Percentiles rank a stretch among this genome's conserved stretches.
These are phyloP conservation scores for Megamerina dolium DNA, from an alignment of 2,888 invertebrate species.

Conservation along the genomic window DNA sequence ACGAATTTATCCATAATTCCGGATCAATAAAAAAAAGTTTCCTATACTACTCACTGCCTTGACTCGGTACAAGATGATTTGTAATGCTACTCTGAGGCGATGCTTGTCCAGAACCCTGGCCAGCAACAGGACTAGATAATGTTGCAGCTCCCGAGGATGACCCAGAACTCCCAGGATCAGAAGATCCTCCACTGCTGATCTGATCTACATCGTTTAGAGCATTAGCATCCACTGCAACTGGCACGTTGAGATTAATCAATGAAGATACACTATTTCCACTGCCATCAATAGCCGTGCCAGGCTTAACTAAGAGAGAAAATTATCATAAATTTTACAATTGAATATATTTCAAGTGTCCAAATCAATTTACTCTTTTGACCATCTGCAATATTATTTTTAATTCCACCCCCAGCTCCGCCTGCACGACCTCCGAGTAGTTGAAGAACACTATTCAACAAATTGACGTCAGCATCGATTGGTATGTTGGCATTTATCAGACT, in stretches of 20 bases:
- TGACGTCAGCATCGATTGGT: slow-evolving; percentile 8
- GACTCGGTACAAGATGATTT: no score
- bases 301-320: not conserved
- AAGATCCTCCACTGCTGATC: no score
- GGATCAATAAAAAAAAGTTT: no score
- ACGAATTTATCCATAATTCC: no score
- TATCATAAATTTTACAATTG: not conserved
- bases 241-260: no score
- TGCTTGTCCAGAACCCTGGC: no score
- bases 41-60: no score
- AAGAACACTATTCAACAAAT: slow-evolving; percentile 9
- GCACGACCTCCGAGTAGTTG: not conserved
- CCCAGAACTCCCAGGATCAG: no score
- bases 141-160: no score
- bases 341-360: not conserved
- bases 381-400: not conserved
- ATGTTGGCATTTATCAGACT: slow-evolving; percentile 3
- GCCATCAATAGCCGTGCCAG: not conserved
- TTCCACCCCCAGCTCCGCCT: not conserved
- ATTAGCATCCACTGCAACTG: not conserved
- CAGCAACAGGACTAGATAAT: no score
- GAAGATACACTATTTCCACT: no score
- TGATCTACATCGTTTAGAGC: not conserved
- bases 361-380: not conserved
- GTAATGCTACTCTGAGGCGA: no score